Base-by-base conservation (phyloP, 1,140 invertebrate genomes). In the Hermetia illucens region DNA sequence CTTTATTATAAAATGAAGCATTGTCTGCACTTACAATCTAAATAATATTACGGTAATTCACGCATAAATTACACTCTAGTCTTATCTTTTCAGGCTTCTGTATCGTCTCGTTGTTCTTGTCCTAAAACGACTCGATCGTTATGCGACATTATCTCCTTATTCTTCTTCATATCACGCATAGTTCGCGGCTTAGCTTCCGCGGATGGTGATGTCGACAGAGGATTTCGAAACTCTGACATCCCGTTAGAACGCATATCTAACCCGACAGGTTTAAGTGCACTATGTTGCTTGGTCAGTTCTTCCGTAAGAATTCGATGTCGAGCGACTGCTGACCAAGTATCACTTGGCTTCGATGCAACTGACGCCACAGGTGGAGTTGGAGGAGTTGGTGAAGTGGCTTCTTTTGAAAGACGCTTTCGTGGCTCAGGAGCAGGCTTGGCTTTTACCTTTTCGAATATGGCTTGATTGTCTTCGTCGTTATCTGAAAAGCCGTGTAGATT, bases 281-380 rank as follows among this genome's bases (percentile, higher is more conserved):
- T 15, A 24, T 20, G 2, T 18, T 29, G 15, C 3, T 38, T 20
- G 20, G 31, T 34, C 9, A 54, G 42, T 21, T 46, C 42, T 21
- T 50, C 43, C 30, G 55, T 58, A 42, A 55, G 45, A 38, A 46
- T 36, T 21, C 55, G 49, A 44, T 55, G 52, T 16, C 52, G 43
- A 6, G 44, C 44, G 32, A 58, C 50, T 19, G 51, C 48, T 1
- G 48, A 25, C 42, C 42, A 43, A 32, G 34, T 43, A 21, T 43
- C 36, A 13, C 37, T 36, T 18, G 21, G 13, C 10, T 8, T 15
- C n/a, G 5, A 22, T 24, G 18, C 12, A 44, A 24, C 52, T 50
- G 10, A 38, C 8, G 43, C 44, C n/a, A 46, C 41, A 1, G 10
- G 20, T n/a, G 19, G 19, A 5, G 6, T 25, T 25, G n/a, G 24